phyloP scores from a whole-genome alignment of 2,797 vertebrate species.

The Meriones psammophilus region DNA sequence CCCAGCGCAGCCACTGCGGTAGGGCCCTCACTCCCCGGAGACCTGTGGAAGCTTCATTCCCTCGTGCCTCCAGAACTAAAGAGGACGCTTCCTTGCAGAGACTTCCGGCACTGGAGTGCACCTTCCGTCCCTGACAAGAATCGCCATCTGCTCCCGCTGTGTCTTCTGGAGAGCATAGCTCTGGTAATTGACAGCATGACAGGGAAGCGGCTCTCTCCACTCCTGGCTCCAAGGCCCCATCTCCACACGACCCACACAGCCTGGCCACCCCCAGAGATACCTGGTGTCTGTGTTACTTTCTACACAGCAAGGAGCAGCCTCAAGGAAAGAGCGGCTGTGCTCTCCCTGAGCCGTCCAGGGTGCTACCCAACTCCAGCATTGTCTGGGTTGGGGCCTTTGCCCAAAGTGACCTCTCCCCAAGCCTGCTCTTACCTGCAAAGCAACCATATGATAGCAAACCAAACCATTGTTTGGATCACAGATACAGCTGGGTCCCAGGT shows the following conservation, averaged over 20 bases:
- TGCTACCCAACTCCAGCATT: not conserved
- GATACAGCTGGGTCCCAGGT: not conserved
- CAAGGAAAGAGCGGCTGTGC: not conserved
- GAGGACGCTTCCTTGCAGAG: not conserved
- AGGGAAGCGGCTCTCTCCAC: not conserved
- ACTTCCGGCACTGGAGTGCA: not conserved
- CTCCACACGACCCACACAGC: not conserved
- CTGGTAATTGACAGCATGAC: not conserved
- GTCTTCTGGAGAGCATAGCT: not conserved
- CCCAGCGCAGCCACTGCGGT: not conserved
- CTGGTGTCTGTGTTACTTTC: not conserved
- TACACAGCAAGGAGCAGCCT: not conserved
- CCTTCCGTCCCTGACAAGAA: not conserved
- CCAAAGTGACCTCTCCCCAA: not conserved
- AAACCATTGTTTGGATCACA: not conserved
- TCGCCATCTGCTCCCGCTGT: not conserved
- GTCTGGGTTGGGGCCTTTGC: not conserved
- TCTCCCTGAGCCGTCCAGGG: not conserved
- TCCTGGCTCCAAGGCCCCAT: not conserved
- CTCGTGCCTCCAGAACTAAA: not conserved
- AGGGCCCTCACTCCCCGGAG: fast-evolving
- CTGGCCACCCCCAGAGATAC: not conserved
- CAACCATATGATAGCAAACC: not conserved
- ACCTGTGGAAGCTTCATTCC: not conserved
- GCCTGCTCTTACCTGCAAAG: not conserved